Conservation (phyloP, 1,140 invertebrate genomes). For the Zeugodacus cucurbitae region DNA sequence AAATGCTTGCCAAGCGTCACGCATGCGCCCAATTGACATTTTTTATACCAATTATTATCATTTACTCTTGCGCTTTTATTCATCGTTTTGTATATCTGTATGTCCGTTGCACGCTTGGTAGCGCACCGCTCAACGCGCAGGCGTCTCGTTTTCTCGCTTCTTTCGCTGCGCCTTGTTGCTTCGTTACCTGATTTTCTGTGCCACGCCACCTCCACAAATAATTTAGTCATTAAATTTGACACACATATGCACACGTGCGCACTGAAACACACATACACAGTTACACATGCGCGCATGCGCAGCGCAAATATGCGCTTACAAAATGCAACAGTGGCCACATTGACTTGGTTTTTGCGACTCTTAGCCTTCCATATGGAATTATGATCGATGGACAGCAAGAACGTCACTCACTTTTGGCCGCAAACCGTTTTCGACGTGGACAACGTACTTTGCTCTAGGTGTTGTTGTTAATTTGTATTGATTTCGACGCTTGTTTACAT, state of each 20-base stretch:
- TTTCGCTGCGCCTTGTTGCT: neutral
- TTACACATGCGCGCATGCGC: neutral
- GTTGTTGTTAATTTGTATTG: neutral
- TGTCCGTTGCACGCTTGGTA: neutral
- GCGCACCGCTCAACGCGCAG: neutral
- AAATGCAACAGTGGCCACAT: neutral
- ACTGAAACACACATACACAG: neutral
- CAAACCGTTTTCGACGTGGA: neutral
- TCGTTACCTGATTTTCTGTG: slow-evolving; percentile 26
- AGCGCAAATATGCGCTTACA: neutral
- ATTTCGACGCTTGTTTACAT: neutral
- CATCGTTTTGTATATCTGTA: neutral
- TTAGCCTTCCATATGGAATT: slow-evolving; percentile 12
- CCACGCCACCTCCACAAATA: slow-evolving; percentile 37
- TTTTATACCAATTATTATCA: neutral
- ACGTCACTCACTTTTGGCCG: neutral
- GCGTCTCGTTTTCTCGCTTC: neutral
- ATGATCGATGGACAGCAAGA: slow-evolving; percentile 22
- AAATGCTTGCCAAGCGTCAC: neutral
- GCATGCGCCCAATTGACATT: slow-evolving; percentile 23
- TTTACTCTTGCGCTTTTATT: neutral
- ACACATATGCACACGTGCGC: slow-evolving; percentile 27
- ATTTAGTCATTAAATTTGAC: slow-evolving; percentile 39
- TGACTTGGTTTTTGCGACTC: neutral
- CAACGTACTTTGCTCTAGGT: neutral